A percentile compares a stretch with the other conserved stretches of the same genome.
These are phyloP conservation scores for Xenentodon cancila DNA, from an alignment of 2,797 vertebrate species.

Conservation along the genomic window DNA sequence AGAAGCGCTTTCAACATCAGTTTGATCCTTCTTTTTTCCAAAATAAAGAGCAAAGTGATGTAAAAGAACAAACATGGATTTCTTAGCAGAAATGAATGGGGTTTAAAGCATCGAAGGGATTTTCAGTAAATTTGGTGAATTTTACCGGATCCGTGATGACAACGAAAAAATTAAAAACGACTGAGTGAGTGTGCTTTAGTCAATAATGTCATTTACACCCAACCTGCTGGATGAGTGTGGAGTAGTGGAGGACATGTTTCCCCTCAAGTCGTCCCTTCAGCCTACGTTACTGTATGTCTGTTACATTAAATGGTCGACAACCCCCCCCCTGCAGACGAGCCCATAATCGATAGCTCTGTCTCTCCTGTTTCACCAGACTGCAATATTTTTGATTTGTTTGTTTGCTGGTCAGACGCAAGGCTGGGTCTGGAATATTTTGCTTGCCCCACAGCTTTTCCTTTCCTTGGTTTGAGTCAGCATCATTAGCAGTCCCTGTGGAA, in stretches of 20 bases:
- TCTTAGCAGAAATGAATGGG: no score
- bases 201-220: slow-evolving; percentile 70
- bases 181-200: slow-evolving; percentile 67
- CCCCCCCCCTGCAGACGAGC: slow-evolving; percentile 21
- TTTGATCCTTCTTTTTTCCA: no score
- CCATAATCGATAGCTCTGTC: slow-evolving; percentile 65
- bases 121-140: slow-evolving; percentile 40
- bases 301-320: slow-evolving; percentile 52
- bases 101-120: slow-evolving; percentile 24
- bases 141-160: slow-evolving; percentile 63
- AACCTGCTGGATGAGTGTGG: slow-evolving; percentile 55
- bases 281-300: slow-evolving; percentile 10
- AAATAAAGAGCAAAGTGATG: no score
- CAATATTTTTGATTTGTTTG: slow-evolving; percentile 71
- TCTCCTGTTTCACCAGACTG: slow-evolving; percentile 12
- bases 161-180: slow-evolving; percentile 63
- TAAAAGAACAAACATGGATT: no score
- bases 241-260: slow-evolving; percentile 57
- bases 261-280: slow-evolving; percentile 25
- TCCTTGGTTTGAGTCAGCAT: slow-evolving; percentile 67
- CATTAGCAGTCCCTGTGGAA: slow-evolving; percentile 68
- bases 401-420: slow-evolving; percentile 64
- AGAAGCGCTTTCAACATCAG: no score
- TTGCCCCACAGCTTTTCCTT: slow-evolving; percentile 58
- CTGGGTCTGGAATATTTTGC: slow-evolving; percentile 58